phyloP scores from a whole-genome alignment of 2,888 invertebrate genomes.

The Lycophotia porphyrea region DNA sequence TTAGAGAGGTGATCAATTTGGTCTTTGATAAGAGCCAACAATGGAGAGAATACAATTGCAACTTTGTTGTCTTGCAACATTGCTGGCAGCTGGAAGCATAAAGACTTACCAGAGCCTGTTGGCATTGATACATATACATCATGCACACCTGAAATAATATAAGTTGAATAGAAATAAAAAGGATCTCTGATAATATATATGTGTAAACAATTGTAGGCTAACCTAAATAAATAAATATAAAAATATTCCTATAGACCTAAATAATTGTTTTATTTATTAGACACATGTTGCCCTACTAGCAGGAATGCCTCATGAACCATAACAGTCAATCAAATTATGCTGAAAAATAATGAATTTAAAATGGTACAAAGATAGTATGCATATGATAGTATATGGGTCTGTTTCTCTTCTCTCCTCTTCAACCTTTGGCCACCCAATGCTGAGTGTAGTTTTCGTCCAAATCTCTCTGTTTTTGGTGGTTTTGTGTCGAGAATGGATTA shows the following conservation, averaged over 20 bases:
- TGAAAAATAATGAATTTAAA: not conserved
- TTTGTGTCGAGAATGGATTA: not conserved
- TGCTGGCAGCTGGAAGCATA: conserved; percentile 99
- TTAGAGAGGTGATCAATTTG: conserved; percentile 96
- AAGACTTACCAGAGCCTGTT: conserved; percentile 99
- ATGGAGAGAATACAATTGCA: conserved; percentile 98
- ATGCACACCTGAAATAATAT: conserved; percentile 91
- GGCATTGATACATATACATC: conserved; percentile 99
- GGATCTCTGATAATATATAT: not conserved
- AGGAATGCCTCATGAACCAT: not conserved
- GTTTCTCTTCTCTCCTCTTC: not conserved
- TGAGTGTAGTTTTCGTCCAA: not conserved
- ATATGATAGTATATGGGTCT: not conserved
- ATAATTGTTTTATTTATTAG: not conserved
- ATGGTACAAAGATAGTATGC: not conserved
- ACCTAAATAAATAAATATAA: no score
- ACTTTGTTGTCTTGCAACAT: conserved; percentile 94
- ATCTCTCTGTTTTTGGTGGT: not conserved
- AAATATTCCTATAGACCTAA: not conserved
- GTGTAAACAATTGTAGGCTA: no score
- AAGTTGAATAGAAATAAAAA: not conserved
- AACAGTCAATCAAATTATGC: not conserved
- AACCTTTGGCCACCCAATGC: not conserved
- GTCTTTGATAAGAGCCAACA: conserved; percentile 99
- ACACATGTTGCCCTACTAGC: not conserved